phyloP scores from a whole-genome alignment of 2,113 vertebrate genomes.

The Rhinichthys klamathensis region DNA sequence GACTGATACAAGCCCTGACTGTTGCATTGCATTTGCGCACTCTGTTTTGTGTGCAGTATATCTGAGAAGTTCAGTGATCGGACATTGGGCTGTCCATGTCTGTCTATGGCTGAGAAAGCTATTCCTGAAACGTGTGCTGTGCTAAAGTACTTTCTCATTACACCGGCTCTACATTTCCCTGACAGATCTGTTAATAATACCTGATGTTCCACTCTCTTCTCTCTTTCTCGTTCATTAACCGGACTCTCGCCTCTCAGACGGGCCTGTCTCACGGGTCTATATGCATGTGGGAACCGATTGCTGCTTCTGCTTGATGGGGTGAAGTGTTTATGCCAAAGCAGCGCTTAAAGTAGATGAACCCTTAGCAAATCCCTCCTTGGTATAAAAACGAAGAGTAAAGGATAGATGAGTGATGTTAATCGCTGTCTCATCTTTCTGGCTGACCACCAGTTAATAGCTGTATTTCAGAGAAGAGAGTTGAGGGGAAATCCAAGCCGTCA shows the following conservation, averaged over 20 bases:
- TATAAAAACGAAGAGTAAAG: background rate
- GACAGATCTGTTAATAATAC: constrained; percentile 22
- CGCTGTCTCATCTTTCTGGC: background rate
- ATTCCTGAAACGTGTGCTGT: background rate
- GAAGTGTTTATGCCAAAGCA: background rate
- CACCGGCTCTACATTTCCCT: background rate
- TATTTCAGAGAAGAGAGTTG: background rate
- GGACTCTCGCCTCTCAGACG: constrained; percentile 18
- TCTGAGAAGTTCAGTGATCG: background rate
- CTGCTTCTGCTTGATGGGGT: constrained; percentile 19
- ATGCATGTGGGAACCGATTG: constrained; percentile 36
- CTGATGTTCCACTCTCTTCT: background rate
- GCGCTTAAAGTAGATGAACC: constrained; percentile 1
- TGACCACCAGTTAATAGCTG: constrained; percentile 31
- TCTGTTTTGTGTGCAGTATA: background rate
- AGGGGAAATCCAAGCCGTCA: constrained; percentile 1
- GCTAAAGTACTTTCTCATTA: background rate
- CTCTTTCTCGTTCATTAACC: constrained; percentile 23
- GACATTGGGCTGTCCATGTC: background rate
- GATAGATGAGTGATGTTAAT: constrained; percentile 23
- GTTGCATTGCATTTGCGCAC: background rate
- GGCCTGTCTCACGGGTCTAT: constrained; percentile 8
- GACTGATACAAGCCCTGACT: background rate
- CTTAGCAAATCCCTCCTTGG: background rate
- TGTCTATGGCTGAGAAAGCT: background rate